Evolutionary conservation across 2,797 vertebrate species (phyloP), one percentile per base, ranked within the genome.

Genomic region (Molossus alvarezi): DNA sequence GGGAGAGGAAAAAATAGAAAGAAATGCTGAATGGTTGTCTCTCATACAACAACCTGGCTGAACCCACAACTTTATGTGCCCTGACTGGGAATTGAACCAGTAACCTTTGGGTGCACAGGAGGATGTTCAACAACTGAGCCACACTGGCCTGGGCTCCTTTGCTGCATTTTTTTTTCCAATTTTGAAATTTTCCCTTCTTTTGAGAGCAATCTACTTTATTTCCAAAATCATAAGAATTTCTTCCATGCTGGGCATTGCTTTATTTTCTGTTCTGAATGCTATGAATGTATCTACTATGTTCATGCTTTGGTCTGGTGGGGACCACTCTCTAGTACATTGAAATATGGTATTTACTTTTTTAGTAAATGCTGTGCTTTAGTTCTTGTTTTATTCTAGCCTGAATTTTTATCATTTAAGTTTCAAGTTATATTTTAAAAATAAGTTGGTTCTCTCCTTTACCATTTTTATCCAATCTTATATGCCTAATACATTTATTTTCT

Each of bases 191-290:
- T 64, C 33, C 55, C 41, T 79, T 55, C 33, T 53, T 94, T 92
- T 83, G 57, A 84, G 64, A 89, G 53, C 23, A 69, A 37, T 48
- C 55, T 51, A 37, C 90, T 45, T 83, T 65, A 45, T 25, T 96
- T 95, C 80, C 77, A 82, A 57, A 84, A 55, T 92, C 33, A 33
- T 64, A 92, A 48, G 33, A 82, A 82, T 93, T 71, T 89, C n/a
- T 69, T 65, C 29, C n/a, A 67, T 90, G 65, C 75, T 41, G 29
- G 20, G 15, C 25, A 90, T 51, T 71, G 14, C 17, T 29, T 67
- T 87, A 53, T 76, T 86, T 62, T 18, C 48, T 82, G 27, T 9
- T 92, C 92, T 60, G 25, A 85, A 87, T 88, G 37, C n/a, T 77
- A 76, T 48, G 18, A 65, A 71, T 60, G 3, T 58, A 58, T 71